Conservation (phyloP, 2,113 vertebrate species). For the Ptychochromis oligacanthus region DNA sequence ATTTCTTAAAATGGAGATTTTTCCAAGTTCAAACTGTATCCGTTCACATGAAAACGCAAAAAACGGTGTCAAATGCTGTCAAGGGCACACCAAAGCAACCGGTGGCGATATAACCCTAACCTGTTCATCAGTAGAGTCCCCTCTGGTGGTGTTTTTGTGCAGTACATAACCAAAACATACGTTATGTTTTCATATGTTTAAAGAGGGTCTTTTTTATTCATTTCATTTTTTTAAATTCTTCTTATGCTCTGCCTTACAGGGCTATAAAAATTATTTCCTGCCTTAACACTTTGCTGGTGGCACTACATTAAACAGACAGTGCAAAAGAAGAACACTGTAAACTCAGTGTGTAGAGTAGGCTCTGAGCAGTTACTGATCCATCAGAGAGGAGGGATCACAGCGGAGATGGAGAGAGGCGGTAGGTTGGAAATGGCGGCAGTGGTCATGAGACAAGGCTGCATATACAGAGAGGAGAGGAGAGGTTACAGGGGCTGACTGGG, state of each 20-base stretch:
- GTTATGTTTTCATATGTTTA: no score
- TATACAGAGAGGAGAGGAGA: constrained; percentile 1
- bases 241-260: no score
- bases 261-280: no score
- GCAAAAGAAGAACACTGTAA: not conserved
- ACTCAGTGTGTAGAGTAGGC: not conserved
- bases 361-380: fast-evolving
- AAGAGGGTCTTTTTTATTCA: not conserved
- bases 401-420: not conserved
- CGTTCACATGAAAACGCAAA: no score
- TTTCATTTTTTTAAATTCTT: no score
- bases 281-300: not conserved
- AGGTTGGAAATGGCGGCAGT: not conserved
- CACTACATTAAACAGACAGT: not conserved
- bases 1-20: no score
- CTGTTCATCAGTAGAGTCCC: fast-evolving
- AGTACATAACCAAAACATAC: no score
- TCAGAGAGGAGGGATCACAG: not conserved
- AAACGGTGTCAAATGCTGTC: no score
- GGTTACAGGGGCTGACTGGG: not conserved
- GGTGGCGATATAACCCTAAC: no score
- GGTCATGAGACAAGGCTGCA: constrained; percentile 22
- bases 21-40: no score
- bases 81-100: no score
- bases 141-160: not conserved